phyloP scores from a whole-genome alignment of 2,888 invertebrate species.

The Melipona bicolor region DNA sequence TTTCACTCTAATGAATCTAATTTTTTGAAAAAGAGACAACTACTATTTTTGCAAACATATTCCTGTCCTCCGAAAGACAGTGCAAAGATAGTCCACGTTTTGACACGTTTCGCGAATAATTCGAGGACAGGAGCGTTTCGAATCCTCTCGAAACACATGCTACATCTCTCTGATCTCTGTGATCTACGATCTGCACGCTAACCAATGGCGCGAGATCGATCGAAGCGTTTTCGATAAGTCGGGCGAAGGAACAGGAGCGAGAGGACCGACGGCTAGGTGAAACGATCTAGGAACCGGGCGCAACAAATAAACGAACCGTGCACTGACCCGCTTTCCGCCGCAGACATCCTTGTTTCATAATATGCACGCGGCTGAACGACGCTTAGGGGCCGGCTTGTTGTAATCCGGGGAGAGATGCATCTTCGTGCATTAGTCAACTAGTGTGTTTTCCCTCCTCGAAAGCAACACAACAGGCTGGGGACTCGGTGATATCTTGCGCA shows the following conservation, averaged over 20 bases:
- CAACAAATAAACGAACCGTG: constrained; percentile 75
- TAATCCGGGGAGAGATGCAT: constrained; percentile 53
- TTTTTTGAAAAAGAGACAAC: too few relatives aligned
- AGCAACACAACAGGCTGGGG: constrained; percentile 25
- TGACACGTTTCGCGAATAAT: too few relatives aligned
- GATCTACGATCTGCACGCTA: neutral
- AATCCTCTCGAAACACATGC: neutral
- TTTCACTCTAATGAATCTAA: too few relatives aligned
- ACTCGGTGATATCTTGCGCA: constrained; percentile 46
- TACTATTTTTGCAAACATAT: too few relatives aligned
- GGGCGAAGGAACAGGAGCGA: constrained; percentile 36
- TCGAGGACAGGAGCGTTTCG: too few relatives aligned
- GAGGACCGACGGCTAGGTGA: constrained; percentile 36
- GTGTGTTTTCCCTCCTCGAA: constrained; percentile 39
- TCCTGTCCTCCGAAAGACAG: too few relatives aligned
- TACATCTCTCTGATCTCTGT: too few relatives aligned
- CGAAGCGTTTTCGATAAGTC: constrained; percentile 8
- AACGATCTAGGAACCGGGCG: constrained; percentile 73
- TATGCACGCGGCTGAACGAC: constrained; percentile 49
- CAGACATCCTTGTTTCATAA: constrained; percentile 79
- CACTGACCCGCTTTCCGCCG: constrained; percentile 78
- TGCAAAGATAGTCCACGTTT: too few relatives aligned
- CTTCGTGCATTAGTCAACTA: constrained; percentile 60
- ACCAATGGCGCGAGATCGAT: neutral
- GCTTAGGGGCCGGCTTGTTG: constrained; percentile 47